Conservation (phyloP, 1,140 invertebrate species). For the Acyrthosiphon pisum region DNA sequence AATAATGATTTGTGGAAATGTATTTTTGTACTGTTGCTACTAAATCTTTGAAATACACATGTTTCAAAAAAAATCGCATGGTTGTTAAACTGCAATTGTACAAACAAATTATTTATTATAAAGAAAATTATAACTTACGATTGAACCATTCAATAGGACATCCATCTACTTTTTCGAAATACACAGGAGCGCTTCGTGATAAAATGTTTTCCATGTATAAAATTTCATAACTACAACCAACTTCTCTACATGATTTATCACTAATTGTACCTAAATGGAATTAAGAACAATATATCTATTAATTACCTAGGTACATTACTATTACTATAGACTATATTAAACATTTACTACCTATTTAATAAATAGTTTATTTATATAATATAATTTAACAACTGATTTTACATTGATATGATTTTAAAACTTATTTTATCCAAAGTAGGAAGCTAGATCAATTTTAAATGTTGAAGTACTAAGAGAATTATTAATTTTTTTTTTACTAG, state of each 20-base stretch:
- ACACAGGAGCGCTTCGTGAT: conserved; percentile 22
- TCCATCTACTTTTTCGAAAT: conserved; percentile 21
- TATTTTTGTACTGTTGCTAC: too few relatives aligned
- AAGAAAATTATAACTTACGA: not conserved
- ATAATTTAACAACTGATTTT: not conserved
- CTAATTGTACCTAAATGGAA: not conserved
- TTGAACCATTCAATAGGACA: conserved; percentile 31
- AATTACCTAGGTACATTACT: not conserved
- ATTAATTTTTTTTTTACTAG: too few relatives aligned
- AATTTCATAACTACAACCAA: conserved; percentile 17
- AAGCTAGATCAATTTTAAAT: not conserved
- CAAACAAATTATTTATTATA: not conserved
- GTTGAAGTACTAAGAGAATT: not conserved
- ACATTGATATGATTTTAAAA: not conserved
- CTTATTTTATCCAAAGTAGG: not conserved
- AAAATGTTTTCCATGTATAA: conserved; percentile 28
- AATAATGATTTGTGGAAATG: too few relatives aligned
- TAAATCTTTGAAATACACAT: too few relatives aligned
- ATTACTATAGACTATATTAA: not conserved
- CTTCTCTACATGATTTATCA: conserved; percentile 6
- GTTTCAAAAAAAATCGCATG: too few relatives aligned
- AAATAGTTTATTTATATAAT: not conserved
- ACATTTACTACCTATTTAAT: not conserved
- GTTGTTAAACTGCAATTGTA: too few relatives aligned
- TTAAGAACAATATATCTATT: too few relatives aligned